phyloP scores from a whole-genome alignment of 2,797 vertebrate species.

The Mus minutoides region DNA sequence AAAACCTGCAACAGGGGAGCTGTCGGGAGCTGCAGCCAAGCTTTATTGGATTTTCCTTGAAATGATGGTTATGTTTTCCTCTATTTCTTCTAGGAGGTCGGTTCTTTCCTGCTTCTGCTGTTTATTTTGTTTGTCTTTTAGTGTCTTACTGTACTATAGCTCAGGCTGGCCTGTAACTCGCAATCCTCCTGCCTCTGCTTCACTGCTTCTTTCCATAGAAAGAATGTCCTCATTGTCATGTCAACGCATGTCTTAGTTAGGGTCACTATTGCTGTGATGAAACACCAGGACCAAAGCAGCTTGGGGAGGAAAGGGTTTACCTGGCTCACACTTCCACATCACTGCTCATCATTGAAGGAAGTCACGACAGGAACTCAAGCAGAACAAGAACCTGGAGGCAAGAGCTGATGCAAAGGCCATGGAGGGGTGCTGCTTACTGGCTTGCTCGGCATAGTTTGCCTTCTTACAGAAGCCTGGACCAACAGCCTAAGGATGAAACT shows the following conservation, averaged over 20 bases:
- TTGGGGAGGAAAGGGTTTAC: neutral
- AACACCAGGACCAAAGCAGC: neutral
- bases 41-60: slow-evolving; percentile 30
- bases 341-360: neutral
- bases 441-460: neutral
- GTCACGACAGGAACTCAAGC: neutral
- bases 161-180: neutral
- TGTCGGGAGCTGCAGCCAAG: slow-evolving; percentile 23
- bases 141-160: neutral
- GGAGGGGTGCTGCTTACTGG: neutral
- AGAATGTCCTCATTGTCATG: neutral
- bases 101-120: neutral
- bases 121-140: neutral
- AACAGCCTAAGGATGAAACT: neutral
- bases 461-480: neutral
- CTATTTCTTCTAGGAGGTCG: neutral
- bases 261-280: neutral
- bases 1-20: slow-evolving; percentile 57
- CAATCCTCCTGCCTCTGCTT: neutral
- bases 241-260: neutral
- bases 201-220: neutral
- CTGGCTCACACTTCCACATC: neutral
- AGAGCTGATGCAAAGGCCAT: neutral
- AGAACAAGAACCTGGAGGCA: neutral
- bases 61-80: slow-evolving; percentile 57